These are phyloP conservation scores for Acanthosepion pharaonis DNA, from an alignment of 2,888 invertebrate species.

Conservation along the genomic window DNA sequence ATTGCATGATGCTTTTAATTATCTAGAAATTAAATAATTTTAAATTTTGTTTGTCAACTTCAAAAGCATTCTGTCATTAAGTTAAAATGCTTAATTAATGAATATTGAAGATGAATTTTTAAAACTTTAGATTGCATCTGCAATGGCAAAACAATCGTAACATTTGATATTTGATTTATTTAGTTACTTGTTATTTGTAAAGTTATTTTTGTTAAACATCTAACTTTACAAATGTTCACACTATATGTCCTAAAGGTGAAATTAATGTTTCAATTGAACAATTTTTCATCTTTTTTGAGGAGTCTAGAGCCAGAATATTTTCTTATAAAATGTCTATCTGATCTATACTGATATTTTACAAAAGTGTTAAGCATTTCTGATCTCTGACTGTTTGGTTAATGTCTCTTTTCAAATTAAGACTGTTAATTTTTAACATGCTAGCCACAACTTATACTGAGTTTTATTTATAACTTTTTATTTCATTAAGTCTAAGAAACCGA, in stretches of 20 bases:
- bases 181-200: not conserved
- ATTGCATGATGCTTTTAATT: not conserved
- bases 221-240: not conserved
- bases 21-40: not conserved
- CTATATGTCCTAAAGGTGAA: not conserved
- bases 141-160: not conserved
- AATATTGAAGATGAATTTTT: not conserved
- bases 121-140: not conserved
- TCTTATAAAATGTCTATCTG: too few relatives aligned
- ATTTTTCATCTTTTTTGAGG: too few relatives aligned
- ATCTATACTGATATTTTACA: too few relatives aligned
- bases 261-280: too few relatives aligned
- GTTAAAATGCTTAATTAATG: not conserved
- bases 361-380: too few relatives aligned
- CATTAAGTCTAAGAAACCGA: too few relatives aligned
- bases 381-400: too few relatives aligned
- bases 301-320: too few relatives aligned
- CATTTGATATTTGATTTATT: not conserved
- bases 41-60: not conserved
- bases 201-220: not conserved
- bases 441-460: too few relatives aligned
- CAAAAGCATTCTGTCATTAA: not conserved
- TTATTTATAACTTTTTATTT: too few relatives aligned
- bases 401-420: too few relatives aligned
- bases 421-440: too few relatives aligned